These are phyloP conservation scores for Hydrophis major DNA, from an alignment of 2,797 vertebrate species.

Conservation along the genomic window DNA sequence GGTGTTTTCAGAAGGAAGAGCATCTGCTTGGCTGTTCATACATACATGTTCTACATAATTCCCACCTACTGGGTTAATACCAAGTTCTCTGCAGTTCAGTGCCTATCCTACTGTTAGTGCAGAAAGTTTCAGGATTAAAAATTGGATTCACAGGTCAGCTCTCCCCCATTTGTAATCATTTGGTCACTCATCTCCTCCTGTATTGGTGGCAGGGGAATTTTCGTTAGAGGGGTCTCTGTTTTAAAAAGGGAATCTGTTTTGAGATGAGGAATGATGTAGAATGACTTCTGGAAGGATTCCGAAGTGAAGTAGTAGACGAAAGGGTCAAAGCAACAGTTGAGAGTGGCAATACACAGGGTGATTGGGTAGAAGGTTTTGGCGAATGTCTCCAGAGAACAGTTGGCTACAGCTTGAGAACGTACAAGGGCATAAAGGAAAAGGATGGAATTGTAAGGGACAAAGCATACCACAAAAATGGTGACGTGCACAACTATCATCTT, in stretches of 20 bases:
- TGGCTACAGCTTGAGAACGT: conserved; percentile 88
- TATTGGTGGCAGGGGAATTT: conserved; percentile 71
- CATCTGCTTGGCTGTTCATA: conserved; percentile 6
- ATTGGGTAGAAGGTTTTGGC: conserved; percentile 93
- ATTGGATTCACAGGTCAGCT: conserved; percentile 81
- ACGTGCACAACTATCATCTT: conserved; percentile 96
- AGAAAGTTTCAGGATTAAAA: conserved; percentile 56
- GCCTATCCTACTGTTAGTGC: neutral
- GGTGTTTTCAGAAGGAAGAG: conserved; percentile 40
- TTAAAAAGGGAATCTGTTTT: conserved; percentile 85
- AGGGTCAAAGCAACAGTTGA: conserved; percentile 96
- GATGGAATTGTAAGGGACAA: conserved; percentile 96
- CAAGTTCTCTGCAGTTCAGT: neutral
- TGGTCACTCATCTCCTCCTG: conserved; percentile 72
- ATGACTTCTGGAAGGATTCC: conserved; percentile 95
- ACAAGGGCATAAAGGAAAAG: conserved; percentile 96
- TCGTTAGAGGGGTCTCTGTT: conserved; percentile 75
- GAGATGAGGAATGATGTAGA: conserved; percentile 83
- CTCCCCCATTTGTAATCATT: conserved; percentile 82
- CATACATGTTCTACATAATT: neutral
- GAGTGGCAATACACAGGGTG: conserved; percentile 89
- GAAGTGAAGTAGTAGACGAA: conserved; percentile 98
- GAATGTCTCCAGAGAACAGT: conserved; percentile 88
- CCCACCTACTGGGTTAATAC: neutral
- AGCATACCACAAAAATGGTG: conserved; percentile 94